A percentile compares a stretch with the other conserved stretches of the same genome.
Evolutionary conservation across 2,888 invertebrate genomes (phyloP).

Genomic region (Belgica antarctica): DNA sequence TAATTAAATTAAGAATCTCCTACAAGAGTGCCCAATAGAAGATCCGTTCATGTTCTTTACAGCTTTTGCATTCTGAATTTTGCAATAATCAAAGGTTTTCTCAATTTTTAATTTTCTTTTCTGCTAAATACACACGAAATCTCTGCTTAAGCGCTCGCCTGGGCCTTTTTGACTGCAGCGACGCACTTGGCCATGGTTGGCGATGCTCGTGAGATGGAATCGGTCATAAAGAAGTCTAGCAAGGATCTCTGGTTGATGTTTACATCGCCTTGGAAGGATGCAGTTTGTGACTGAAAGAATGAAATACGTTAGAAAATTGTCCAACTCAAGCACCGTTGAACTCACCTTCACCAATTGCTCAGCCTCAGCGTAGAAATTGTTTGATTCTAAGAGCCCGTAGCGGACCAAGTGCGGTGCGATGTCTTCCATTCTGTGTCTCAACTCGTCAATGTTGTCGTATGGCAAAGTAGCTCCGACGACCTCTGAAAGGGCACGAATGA

Average conservation of each 20-base stretch:
- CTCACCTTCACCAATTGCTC: constrained; percentile 67
- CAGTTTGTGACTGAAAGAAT: constrained; percentile 53
- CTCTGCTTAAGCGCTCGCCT: constrained; percentile 45
- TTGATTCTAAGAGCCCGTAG: constrained; percentile 79
- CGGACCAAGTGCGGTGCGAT: constrained; percentile 85
- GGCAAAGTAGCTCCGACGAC: constrained; percentile 71
- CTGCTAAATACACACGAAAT: constrained; percentile 35
- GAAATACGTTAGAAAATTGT: constrained; percentile 21
- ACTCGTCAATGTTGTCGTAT: constrained; percentile 81
- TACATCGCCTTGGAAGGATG: constrained; percentile 60
- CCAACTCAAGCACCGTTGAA: not conserved
- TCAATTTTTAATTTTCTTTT: constrained; percentile 1
- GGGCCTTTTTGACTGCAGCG: constrained; percentile 75
- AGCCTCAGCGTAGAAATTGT: constrained; percentile 81
- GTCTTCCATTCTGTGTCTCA: constrained; percentile 77
- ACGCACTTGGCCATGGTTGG: constrained; percentile 99
- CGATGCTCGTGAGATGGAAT: constrained; percentile 92
- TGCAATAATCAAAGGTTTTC: too few species aligned
- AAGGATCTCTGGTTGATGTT: constrained; percentile 74
- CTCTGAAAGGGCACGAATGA: constrained; percentile 93
- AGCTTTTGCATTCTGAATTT: not conserved
- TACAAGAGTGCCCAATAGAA: not conserved
- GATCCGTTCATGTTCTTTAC: constrained; percentile 3
- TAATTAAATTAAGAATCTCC: constrained; percentile 1
- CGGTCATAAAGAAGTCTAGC: constrained; percentile 92